phyloP scores from a whole-genome alignment of 1,140 invertebrate species.

The Anastrepha ludens region DNA sequence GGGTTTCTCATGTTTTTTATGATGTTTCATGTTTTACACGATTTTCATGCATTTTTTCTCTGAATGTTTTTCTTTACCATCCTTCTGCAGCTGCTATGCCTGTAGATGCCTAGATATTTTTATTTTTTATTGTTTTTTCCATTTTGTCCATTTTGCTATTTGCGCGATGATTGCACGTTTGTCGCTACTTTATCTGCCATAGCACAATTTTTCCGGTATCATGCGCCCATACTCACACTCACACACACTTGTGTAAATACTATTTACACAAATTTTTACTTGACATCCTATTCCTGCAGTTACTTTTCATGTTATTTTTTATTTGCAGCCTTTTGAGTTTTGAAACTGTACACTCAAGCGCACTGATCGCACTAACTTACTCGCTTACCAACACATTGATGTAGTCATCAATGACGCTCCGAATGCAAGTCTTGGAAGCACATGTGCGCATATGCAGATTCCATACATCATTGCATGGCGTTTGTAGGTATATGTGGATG shows the following conservation, averaged over 20 bases:
- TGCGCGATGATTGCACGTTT: slow-evolving; percentile 27
- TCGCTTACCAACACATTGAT: slow-evolving; percentile 32
- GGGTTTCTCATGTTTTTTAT: background rate
- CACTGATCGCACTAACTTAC: background rate
- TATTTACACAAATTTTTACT: slow-evolving; percentile 7
- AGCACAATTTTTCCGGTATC: background rate
- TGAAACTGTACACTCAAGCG: no score
- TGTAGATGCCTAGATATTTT: background rate
- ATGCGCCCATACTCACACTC: background rate
- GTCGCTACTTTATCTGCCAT: background rate
- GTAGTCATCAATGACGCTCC: background rate
- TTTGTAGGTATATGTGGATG: background rate
- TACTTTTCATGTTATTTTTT: background rate
- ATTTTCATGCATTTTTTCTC: background rate
- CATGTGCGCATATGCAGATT: background rate
- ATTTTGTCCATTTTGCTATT: background rate
- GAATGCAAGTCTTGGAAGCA: background rate
- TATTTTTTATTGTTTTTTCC: background rate
- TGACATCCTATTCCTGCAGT: background rate
- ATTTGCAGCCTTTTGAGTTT: background rate
- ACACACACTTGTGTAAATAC: background rate
- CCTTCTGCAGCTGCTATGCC: background rate
- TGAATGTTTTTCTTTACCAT: background rate
- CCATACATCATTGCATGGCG: no score
- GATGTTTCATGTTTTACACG: background rate